Base-by-base conservation (phyloP, 2,797 vertebrate species). In the Chrosomus eos region DNA sequence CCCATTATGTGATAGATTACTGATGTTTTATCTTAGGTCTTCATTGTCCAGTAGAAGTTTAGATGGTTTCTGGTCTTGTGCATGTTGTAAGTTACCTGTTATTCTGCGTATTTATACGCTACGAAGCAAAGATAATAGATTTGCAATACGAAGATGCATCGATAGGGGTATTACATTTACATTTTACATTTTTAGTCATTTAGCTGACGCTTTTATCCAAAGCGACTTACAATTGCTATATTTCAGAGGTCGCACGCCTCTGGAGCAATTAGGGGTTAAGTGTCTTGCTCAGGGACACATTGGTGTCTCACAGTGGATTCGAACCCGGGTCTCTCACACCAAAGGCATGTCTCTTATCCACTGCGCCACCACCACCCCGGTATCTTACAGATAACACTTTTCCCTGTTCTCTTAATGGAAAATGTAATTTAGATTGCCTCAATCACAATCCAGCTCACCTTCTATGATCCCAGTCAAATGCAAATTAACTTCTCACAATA, bases 401-500 rank as follows among this genome's bases (percentile, higher is more conserved):
- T 77, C 36, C 60, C 18, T 45, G 33, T 58, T 33, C 60, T 43
- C 9, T 77, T 43, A 68, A 83, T 76, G 81, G n/a, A 23, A 83
- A 83, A 76, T 77, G 62, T 81, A 0, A 87, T 78, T 82, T 58
- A 38, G 33, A 38, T 75, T 43, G 64, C 38, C n/a, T 55, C 58
- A 23, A 70, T 75, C 53, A 31, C 73, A 64, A 31, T 87, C 45
- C 48, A 43, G 48, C 66, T 71, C 36, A 55, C 76, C 80, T 82
- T 74, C 74, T 31, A 9, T 75, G 58, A 77, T 64, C 55, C 23
- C 55, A 33, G 80, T 79, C 75, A 88, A 19, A 3, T 77, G 81
- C 53, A 74, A 72, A 66, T 84, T 77, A 13, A 11, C 82, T 82
- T 83, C 84, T 76, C 82, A 84, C 78, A 31, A 45, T 67, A 71